A percentile compares a stretch with the other conserved stretches of the same genome.
Evolutionary conservation across 2,113 vertebrate genomes (phyloP).

Genomic region (Melanotaenia duboulayi): DNA sequence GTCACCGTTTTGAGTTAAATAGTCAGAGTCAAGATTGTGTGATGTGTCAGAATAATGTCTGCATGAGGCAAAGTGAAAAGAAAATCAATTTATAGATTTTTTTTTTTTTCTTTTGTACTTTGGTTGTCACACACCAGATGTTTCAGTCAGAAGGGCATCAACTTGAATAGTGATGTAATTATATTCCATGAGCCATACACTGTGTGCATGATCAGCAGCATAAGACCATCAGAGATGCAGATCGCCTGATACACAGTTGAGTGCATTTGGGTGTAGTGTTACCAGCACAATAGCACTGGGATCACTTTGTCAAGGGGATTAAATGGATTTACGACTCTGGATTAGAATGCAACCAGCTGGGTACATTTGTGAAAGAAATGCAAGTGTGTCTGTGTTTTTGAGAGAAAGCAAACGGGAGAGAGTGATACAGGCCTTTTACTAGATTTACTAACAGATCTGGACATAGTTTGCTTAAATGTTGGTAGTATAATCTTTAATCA

Average conservation of each 20-base stretch:
- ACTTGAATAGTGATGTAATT: conserved; percentile 51
- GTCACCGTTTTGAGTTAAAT: conserved; percentile 31
- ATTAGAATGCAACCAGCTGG: conserved; percentile 82
- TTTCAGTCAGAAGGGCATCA: conserved; percentile 35
- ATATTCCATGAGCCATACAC: conserved; percentile 34
- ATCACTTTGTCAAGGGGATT: conserved; percentile 81
- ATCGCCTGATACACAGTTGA: conserved; percentile 68
- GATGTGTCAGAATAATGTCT: conserved; percentile 24
- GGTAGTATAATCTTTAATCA: background rate
- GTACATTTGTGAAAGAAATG: conserved; percentile 72
- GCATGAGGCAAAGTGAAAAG: conserved; percentile 19
- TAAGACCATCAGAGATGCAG: conserved; percentile 54
- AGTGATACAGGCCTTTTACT: conserved; percentile 31
- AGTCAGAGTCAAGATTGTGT: conserved; percentile 25
- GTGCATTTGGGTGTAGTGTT: conserved; percentile 75
- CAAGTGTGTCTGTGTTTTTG: conserved; percentile 31
- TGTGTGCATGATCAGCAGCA: conserved; percentile 45
- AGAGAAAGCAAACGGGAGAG: conserved; percentile 7
- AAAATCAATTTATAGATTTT: conserved; percentile 25
- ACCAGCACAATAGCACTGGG: conserved; percentile 75
- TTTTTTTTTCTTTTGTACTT: background rate
- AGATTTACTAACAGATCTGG: background rate
- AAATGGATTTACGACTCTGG: conserved; percentile 78
- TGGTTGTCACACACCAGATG: conserved; percentile 38
- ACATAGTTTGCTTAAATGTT: background rate